These are phyloP conservation scores for Andrena bicolor DNA, from an alignment of 2,888 invertebrate genomes.

Conservation along the genomic window DNA sequence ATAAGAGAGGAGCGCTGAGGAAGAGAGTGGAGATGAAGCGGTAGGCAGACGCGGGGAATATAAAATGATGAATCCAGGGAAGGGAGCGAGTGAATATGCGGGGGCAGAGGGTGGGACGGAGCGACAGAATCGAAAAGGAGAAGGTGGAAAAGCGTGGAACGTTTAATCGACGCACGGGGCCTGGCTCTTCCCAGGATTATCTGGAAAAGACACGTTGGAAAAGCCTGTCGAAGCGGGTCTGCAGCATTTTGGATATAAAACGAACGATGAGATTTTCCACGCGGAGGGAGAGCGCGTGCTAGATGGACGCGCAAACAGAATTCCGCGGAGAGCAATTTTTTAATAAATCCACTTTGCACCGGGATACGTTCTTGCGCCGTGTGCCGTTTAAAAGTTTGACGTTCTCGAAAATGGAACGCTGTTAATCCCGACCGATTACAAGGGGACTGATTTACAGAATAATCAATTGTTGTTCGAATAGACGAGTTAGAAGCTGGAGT, in stretches of 20 bases:
- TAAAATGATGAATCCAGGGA: constrained; percentile 35
- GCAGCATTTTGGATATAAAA: constrained; percentile 65
- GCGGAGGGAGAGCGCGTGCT: constrained; percentile 35
- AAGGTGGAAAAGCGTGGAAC: constrained; percentile 61
- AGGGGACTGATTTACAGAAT: not conserved
- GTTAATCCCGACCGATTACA: constrained; percentile 1
- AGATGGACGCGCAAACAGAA: constrained; percentile 52
- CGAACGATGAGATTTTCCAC: constrained; percentile 67
- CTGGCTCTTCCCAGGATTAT: constrained; percentile 39
- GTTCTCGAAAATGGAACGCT: constrained; percentile 26
- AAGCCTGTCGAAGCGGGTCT: constrained; percentile 69
- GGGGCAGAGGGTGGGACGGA: constrained; percentile 25
- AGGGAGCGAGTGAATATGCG: constrained; percentile 20
- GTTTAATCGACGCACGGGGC: constrained; percentile 67
- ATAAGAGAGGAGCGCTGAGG: constrained; percentile 29
- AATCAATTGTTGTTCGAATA: not conserved
- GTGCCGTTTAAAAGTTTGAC: constrained; percentile 53
- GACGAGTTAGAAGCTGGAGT: not conserved
- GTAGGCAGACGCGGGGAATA: constrained; percentile 31
- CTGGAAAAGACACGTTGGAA: constrained; percentile 61
- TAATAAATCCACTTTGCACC: constrained; percentile 66
- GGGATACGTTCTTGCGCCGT: constrained; percentile 56
- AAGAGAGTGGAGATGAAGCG: constrained; percentile 37
- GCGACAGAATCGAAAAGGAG: constrained; percentile 40
- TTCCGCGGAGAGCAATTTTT: constrained; percentile 61